Base-by-base conservation (phyloP, 1,140 invertebrate species). In the Drosophila albomicans region DNA sequence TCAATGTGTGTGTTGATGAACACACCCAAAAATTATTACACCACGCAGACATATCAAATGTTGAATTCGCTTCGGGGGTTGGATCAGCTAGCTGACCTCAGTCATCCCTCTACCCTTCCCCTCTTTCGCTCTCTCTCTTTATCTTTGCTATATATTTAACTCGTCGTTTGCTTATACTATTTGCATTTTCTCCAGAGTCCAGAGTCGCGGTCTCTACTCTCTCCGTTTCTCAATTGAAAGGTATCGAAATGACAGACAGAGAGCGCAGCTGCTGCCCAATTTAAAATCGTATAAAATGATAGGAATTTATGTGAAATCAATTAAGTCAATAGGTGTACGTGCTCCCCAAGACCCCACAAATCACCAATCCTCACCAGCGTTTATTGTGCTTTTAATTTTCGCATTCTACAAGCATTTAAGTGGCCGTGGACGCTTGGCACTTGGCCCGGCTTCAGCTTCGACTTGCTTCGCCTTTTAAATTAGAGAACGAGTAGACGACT, bases 231-330 rank as follows among this genome's bases (percentile, higher is more conserved):
- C 72, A 75, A 79, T 79, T 88, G 72, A 88, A 79, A 87, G 82
- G 80, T 88, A 73, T 71, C 52, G 49, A 79, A 70, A 66, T 77
- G 51, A 41, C 51, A 32, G 46, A 52, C 32, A 41, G 57, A 38
- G 58, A 38, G 58, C 61, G 45, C 67, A 58, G 54, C 59, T 64
- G 72, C 35, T 63, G 32, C 38, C 56, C 73, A 54, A 66, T 70
- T 48, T 66, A 64, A 66, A 58, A 32, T 16, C 15, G 43, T 20
- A 32, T 28, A 72, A 43, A 51, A 57, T n/a, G 32, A 52, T 30
- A 20, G 59, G 71, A 87, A 82, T 79, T 69, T 73, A 71, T 87
- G 57, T 82, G 72, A 70, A 82, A 87, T 88, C 82, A 87, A 87
- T 87, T 49, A 57, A 71, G 51, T 15, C 25, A 57, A 48, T 61